Base-by-base conservation (phyloP, 2,888 invertebrate genomes). In the Zaprionus lineosus region DNA sequence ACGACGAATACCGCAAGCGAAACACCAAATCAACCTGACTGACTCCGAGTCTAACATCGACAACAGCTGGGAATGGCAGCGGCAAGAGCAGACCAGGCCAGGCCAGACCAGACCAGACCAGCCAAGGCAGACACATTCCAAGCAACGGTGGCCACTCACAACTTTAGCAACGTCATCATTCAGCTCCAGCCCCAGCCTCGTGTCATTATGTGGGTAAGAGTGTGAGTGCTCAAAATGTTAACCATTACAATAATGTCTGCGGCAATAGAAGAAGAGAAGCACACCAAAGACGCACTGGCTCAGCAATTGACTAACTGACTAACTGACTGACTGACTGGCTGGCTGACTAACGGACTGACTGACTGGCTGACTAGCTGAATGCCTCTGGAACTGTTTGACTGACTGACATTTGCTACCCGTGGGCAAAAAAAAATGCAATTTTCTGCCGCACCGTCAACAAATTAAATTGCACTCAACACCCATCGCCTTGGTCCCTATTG, bases 151-250 rank as follows among this genome's bases (percentile, higher is more conserved):
- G 69, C 68, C 71, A 82, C 79, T 82, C 78, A 64, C 34, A 46
- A 41, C 59, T 84, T 77, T 67, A 65, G 78, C 78, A 58, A 34
- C 58, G 78, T 78, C 78, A 78, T 81, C 74, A 50, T 51, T 15
- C 37, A 50, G 55, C 59, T 71, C 15, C 47, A 36, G 44, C 59
- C 29, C 12, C 50, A n/a, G n/a, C n/a, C n/a, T n/a, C 55, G 51
- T 55, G 76, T 57, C 66, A 63, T 71, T 67, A 64, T 71, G 57
- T 53, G 26, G 44, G 28, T 12, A 50, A 28, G 18, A 33, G 26
- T 56, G 11, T 12, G 21, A 43, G 67, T 62, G 44, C 69, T 48
- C 57, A 15, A 37, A 37, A 34, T 58, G 29, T 29, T n/a, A 36
- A 18, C 37, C 57, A 69, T 57, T 53, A 43, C 43, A 47, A 39